Evolutionary conservation across 92 coral and sea anemone genomes (phyloP).

Genomic region (Palythoa caribaeorum): DNA sequence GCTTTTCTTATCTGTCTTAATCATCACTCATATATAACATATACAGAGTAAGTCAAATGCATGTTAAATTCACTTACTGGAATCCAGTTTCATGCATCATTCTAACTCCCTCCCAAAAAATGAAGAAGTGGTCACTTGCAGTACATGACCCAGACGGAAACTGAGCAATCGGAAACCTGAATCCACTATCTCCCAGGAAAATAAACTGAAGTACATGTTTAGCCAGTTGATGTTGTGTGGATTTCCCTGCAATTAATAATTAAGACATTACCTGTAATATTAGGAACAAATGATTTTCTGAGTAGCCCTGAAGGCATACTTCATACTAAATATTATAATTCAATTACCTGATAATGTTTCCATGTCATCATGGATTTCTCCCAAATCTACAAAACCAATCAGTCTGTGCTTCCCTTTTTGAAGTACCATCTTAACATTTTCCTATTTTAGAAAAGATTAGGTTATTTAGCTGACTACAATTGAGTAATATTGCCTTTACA

Average conservation of each 20-base stretch:
- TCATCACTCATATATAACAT: slow-evolving; percentile 24
- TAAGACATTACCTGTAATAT: no score
- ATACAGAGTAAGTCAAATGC: not conserved
- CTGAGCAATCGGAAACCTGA: slow-evolving; percentile 61
- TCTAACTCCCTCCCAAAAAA: slow-evolving; percentile 65
- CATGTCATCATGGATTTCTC: not conserved
- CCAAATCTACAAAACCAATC: not conserved
- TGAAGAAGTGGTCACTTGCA: slow-evolving; percentile 35
- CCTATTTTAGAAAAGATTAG: not conserved
- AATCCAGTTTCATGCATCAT: slow-evolving; percentile 59
- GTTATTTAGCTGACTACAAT: no score
- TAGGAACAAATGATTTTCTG: no score
- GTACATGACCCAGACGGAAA: slow-evolving; percentile 61
- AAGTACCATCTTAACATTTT: not conserved
- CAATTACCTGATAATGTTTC: not conserved
- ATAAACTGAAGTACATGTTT: slow-evolving; percentile 59
- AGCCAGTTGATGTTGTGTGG: slow-evolving; percentile 49
- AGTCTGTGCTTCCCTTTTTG: not conserved
- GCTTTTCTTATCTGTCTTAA: not conserved
- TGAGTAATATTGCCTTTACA: not conserved
- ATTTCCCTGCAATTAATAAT: slow-evolving; percentile 5
- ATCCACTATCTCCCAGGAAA: slow-evolving; percentile 55
- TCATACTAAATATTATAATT: no score
- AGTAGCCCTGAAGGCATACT: no score
- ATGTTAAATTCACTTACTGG: slow-evolving; percentile 42